Base-by-base conservation (phyloP, 2,113 vertebrate genomes). In the Rhegmatorhina hoffmannsi region DNA sequence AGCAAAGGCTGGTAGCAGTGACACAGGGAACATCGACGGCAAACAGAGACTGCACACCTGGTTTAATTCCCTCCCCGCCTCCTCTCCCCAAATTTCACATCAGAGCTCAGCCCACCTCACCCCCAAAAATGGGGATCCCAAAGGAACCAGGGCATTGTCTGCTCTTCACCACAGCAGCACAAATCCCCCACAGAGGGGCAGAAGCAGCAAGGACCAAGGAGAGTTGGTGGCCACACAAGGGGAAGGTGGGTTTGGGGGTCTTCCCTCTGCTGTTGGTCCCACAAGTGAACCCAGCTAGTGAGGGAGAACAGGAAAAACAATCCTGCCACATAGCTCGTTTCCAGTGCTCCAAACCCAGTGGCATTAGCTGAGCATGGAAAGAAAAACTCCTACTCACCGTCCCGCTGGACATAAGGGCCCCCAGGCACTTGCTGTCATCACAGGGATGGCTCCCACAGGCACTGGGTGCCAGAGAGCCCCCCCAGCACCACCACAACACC, bases 41-140 rank as follows among this genome's bases (percentile, higher is more conserved):
- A 17, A 73, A 38, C 7, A 11, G 26, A 70, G 62, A 24, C 8
- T 21, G 1, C 7, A 1, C 29, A 4, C 1, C 23, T 18, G 25
- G 4, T 9, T 70, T 15, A 16, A 47, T 33, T 25, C 56, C 44
- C 50, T 56, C 50, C 29, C 36, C 40, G 28, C 8, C 36, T 28
- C 20, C 43, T 52, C 58, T 52, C 59, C 24, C 16, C 9, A 0
- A 7, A 1, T 0, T 2, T 6, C 47, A 20, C 24, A 21, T 10
- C 68, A n/a, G 33, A 47, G 50, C 20, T 6, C 40, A 28, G n/a
- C 9, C 46, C 46, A 15, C 3, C 0, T 0, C 44, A 23, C 5
- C 23, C 60, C 86, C 40, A 72, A n/a, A 56, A 90, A n/a, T 0
- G 1, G 13, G 68, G 77, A 76, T n/a, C 90, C 69, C 64, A 60